Conservation (phyloP, 92 coral and sea anemone species). For the Blastomussa wellsi region DNA sequence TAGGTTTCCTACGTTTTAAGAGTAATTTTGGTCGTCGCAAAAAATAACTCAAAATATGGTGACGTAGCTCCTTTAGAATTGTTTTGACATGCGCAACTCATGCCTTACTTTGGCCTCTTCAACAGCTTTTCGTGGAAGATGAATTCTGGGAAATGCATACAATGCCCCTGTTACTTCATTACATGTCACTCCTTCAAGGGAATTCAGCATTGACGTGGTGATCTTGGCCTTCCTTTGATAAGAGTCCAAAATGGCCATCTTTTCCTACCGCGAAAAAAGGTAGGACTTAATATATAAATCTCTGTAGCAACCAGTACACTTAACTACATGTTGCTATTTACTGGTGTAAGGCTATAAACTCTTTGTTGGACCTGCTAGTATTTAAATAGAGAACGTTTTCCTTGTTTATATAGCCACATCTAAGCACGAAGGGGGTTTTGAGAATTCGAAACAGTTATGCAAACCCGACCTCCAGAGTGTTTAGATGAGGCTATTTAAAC, state of each 20-base stretch:
- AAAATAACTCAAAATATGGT: too few relatives aligned
- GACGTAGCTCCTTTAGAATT: not conserved
- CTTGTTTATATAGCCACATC: too few relatives aligned
- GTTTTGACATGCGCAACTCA: not conserved
- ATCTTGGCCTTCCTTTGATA: conserved; percentile 71
- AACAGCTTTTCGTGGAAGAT: conserved; percentile 77
- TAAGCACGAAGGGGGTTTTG: too few relatives aligned
- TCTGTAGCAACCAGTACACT: not conserved
- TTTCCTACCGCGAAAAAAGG: conserved; percentile 64
- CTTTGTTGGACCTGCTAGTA: too few relatives aligned
- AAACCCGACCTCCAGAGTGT: too few relatives aligned
- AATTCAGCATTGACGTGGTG: conserved; percentile 67
- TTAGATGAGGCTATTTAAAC: too few relatives aligned
- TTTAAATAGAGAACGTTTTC: too few relatives aligned
- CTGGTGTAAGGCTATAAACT: too few relatives aligned
- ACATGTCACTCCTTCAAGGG: conserved; percentile 76
- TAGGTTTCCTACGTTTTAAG: too few relatives aligned
- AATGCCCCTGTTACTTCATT: conserved; percentile 77
- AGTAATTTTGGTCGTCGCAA: too few relatives aligned
- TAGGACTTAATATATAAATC: not conserved
- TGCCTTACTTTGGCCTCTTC: conserved; percentile 73
- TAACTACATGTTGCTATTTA: not conserved
- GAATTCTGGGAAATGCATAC: conserved; percentile 81
- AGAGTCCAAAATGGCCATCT: conserved; percentile 64
- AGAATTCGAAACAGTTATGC: too few relatives aligned